A percentile compares a stretch with the other conserved stretches of the same genome.
Conservation (phyloP, 1,140 invertebrate genomes). For the Aphelenchoides fujianensis region DNA sequence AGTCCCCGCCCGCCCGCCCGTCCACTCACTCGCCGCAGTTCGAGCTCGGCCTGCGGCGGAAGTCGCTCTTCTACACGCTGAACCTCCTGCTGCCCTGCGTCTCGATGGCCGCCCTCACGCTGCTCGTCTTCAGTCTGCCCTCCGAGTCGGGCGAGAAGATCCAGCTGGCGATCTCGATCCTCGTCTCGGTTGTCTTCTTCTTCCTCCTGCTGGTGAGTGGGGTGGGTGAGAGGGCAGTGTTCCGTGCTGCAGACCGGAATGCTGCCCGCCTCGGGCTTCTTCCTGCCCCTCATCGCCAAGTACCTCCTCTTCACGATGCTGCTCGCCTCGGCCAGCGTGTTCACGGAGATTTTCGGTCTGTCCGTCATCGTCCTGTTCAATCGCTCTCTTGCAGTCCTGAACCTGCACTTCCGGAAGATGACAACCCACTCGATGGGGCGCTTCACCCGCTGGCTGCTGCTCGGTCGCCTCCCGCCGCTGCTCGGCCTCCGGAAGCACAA, state of each 20-base stretch:
- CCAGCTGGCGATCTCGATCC: slow-evolving; percentile 79
- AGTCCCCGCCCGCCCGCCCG: too few species aligned
- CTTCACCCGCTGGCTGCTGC: slow-evolving; percentile 82
- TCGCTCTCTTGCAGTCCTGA: slow-evolving; percentile 70
- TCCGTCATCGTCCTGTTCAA: neutral
- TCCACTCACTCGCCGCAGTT: neutral
- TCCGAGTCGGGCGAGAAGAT: slow-evolving; percentile 82
- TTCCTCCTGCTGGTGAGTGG: slow-evolving; percentile 75
- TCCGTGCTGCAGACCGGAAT: slow-evolving; percentile 81
- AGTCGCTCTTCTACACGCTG: slow-evolving; percentile 84
- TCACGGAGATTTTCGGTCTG: slow-evolving; percentile 80
- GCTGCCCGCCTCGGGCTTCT: slow-evolving; percentile 93
- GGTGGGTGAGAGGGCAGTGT: too few species aligned
- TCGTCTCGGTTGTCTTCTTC: slow-evolving; percentile 92
- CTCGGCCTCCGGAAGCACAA: slow-evolving; percentile 63
- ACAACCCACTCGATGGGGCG: slow-evolving; percentile 88
- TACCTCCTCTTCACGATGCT: slow-evolving; percentile 99
- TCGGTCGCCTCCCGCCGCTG: slow-evolving; percentile 76
- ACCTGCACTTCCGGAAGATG: slow-evolving; percentile 91
- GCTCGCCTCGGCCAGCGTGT: slow-evolving; percentile 92
- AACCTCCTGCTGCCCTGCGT: slow-evolving; percentile 83
- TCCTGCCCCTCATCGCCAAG: slow-evolving; percentile 89
- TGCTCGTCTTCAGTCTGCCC: slow-evolving; percentile 84
- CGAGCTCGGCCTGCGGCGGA: slow-evolving; percentile 71
- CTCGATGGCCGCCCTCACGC: slow-evolving; percentile 77